A percentile compares a stretch with the other conserved stretches of the same genome.
Evolutionary conservation across 2,888 invertebrate species (phyloP).

Genomic region (Junonia oenone): DNA sequence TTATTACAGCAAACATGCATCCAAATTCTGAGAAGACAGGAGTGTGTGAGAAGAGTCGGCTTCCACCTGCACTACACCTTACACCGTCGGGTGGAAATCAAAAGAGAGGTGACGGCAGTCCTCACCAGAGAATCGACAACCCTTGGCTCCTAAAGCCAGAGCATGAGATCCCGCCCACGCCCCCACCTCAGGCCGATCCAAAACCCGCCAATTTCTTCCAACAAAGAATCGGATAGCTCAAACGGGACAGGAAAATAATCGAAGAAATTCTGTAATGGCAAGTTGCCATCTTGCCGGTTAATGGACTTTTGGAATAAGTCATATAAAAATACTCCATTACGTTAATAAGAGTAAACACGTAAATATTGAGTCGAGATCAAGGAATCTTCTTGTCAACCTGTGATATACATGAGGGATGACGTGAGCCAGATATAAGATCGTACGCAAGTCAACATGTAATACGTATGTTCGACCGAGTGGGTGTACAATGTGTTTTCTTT

Average conservation of each 20-base stretch:
- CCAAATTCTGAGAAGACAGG: slow-evolving; percentile 63
- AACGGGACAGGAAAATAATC: slow-evolving; percentile 21
- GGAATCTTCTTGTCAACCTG: slow-evolving; percentile 38
- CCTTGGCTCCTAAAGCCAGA: slow-evolving; percentile 64
- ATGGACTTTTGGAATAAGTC: slow-evolving; percentile 53
- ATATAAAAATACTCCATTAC: slow-evolving; percentile 60
- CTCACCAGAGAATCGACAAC: slow-evolving; percentile 43
- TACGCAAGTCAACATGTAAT: background rate
- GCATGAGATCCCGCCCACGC: slow-evolving; percentile 67
- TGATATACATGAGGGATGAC: slow-evolving; percentile 10
- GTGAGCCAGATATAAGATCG: background rate
- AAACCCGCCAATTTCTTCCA: slow-evolving; percentile 60
- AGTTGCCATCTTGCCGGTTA: slow-evolving; percentile 61
- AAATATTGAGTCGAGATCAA: slow-evolving; percentile 43
- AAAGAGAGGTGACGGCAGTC: slow-evolving; percentile 45
- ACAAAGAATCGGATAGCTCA: slow-evolving; percentile 59
- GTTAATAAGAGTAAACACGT: slow-evolving; percentile 46
- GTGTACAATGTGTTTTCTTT: too few relatives aligned
- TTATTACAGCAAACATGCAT: slow-evolving; percentile 49
- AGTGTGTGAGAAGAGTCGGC: slow-evolving; percentile 50
- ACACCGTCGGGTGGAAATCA: slow-evolving; percentile 56
- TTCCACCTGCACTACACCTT: slow-evolving; percentile 55
- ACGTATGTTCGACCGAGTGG: background rate
- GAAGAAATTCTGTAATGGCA: slow-evolving; percentile 50
- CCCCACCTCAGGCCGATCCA: slow-evolving; percentile 59